phyloP scores from a whole-genome alignment of 2,113 vertebrate genomes.

The Glaucomys volans region DNA sequence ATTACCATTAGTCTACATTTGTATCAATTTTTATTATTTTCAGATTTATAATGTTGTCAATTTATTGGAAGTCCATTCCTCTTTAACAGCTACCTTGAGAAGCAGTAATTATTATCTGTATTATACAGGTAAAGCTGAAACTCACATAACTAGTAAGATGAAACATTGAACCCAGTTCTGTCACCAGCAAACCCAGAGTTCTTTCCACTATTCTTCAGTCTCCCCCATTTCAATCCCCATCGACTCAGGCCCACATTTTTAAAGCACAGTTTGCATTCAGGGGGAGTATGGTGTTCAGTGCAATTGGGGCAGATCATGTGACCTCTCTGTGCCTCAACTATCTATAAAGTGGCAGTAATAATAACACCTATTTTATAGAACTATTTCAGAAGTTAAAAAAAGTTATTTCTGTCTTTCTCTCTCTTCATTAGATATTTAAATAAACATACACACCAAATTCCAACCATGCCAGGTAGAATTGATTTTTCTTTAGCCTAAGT shows the following conservation, averaged over 20 bases:
- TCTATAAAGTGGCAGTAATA: neutral
- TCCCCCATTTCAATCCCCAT: neutral
- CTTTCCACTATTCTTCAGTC: neutral
- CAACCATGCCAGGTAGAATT: slow-evolving; percentile 31
- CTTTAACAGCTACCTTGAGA: neutral
- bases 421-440: neutral
- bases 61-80: neutral
- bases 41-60: neutral
- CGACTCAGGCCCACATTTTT: neutral
- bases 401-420: neutral
- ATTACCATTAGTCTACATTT: neutral
- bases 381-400: neutral
- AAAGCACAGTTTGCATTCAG: neutral
- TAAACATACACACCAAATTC: neutral
- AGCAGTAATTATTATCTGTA: neutral
- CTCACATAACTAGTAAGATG: neutral
- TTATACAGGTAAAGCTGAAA: slow-evolving; percentile 13
- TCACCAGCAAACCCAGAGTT: neutral
- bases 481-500: slow-evolving; percentile 14
- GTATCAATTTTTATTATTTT: neutral
- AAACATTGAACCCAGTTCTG: neutral
- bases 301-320: neutral
- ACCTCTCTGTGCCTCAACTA: neutral
- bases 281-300: neutral
- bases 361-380: neutral